Evolutionary conservation across 2,888 invertebrate species (phyloP).

Genomic region (Pseudococcus jackbeardsleyi): DNA sequence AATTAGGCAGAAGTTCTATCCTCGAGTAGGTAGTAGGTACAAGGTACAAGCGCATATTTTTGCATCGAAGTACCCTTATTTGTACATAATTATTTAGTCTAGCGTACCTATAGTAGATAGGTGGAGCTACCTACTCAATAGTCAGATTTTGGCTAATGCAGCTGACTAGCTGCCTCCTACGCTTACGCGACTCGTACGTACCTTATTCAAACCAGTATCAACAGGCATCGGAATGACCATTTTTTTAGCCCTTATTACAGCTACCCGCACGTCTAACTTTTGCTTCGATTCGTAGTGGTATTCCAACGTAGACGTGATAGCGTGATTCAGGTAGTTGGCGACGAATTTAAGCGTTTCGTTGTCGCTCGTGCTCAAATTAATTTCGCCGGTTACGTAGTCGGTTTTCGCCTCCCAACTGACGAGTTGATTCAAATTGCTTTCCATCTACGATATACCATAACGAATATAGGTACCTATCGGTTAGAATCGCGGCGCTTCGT

Average conservation of each 20-base stretch:
- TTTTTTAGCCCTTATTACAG: conserved; percentile 43
- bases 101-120: too few relatives aligned
- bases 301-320: background rate
- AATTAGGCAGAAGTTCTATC: too few relatives aligned
- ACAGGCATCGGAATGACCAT: conserved; percentile 40
- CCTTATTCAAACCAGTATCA: conserved; percentile 38
- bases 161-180: too few relatives aligned
- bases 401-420: conserved; percentile 19
- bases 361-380: background rate
- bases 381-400: background rate
- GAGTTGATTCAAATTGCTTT: conserved; percentile 21
- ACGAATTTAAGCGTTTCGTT: conserved; percentile 12
- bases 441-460: too few relatives aligned
- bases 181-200: background rate
- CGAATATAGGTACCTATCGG: background rate
- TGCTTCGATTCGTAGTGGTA: conserved; percentile 30
- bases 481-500: too few relatives aligned
- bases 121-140: too few relatives aligned
- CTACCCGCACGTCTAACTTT: background rate
- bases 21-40: too few relatives aligned
- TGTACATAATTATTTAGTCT: too few relatives aligned
- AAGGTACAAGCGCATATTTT: too few relatives aligned
- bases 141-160: too few relatives aligned
- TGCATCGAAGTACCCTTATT: too few relatives aligned
- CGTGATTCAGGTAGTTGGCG: conserved; percentile 33